phyloP scores from a whole-genome alignment of 2,888 invertebrate species.

The Nephrotoma appendiculata region DNA sequence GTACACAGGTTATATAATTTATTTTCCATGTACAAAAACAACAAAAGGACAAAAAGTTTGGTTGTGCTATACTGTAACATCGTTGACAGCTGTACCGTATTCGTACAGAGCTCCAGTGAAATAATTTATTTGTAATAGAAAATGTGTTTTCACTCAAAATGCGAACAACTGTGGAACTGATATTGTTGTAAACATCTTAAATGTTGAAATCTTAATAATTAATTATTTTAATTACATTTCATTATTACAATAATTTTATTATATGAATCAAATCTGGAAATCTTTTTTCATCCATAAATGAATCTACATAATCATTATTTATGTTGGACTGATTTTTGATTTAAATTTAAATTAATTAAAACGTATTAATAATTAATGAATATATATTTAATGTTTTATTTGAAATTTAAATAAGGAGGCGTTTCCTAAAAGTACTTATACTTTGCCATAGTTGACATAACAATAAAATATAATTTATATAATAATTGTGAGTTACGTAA shows the following conservation, averaged over 20 bases:
- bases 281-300: background rate
- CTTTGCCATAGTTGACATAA: background rate
- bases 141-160: background rate
- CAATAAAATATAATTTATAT: background rate
- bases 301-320: background rate
- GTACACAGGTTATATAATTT: background rate
- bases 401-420: too few species aligned
- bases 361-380: background rate
- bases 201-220: background rate
- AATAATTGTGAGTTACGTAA: background rate
- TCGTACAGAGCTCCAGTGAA: background rate
- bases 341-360: background rate
- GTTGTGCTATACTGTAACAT: background rate
- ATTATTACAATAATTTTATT: background rate
- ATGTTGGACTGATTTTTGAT: background rate
- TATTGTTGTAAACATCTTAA: background rate
- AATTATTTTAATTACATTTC: background rate
- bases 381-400: background rate
- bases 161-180: background rate
- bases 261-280: background rate
- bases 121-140: background rate
- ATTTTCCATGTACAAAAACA: background rate
- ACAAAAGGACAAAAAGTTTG: background rate
- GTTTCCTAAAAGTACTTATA: background rate
- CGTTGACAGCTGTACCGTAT: background rate